phyloP scores from a whole-genome alignment of 92 coral and sea anemone species.

The Montipora capitata region DNA sequence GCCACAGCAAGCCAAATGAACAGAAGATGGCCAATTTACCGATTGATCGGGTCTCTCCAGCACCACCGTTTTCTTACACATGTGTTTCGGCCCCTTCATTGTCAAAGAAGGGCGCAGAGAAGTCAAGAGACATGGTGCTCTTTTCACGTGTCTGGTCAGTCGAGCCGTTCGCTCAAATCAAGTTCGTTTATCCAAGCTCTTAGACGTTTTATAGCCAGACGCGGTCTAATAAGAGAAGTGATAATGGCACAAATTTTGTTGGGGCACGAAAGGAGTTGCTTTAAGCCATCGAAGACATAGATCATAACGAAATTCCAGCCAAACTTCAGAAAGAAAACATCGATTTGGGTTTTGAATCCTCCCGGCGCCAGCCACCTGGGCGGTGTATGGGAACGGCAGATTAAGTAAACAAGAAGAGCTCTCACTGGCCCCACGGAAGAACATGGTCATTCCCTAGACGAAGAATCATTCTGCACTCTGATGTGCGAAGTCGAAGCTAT shows the following conservation, averaged over 20 bases:
- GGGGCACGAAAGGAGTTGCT: slow-evolving; percentile 54
- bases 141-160: slow-evolving; percentile 53
- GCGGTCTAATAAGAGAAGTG: slow-evolving; percentile 57
- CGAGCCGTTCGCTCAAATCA: slow-evolving; percentile 51
- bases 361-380: slow-evolving; percentile 66
- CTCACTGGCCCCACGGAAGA: too few species aligned
- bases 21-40: slow-evolving; percentile 71
- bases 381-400: neutral
- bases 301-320: slow-evolving; percentile 48
- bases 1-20: slow-evolving; percentile 1
- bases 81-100: slow-evolving; percentile 57
- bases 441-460: too few species aligned
- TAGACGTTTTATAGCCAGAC: slow-evolving; percentile 42
- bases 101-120: slow-evolving; percentile 40
- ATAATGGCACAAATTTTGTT: slow-evolving; percentile 68
- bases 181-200: slow-evolving; percentile 31
- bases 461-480: too few species aligned
- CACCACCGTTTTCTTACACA: slow-evolving; percentile 46
- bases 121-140: slow-evolving; percentile 39
- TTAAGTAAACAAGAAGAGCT: too few species aligned
- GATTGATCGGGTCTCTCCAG: slow-evolving; percentile 15
- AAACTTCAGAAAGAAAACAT: slow-evolving; percentile 33
- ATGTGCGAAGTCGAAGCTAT: too few species aligned
- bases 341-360: slow-evolving; percentile 61
- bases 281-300: slow-evolving; percentile 53